Evolutionary conservation across 2,888 invertebrate genomes (phyloP).

Genomic region (Synanthedon myopaeformis): DNA sequence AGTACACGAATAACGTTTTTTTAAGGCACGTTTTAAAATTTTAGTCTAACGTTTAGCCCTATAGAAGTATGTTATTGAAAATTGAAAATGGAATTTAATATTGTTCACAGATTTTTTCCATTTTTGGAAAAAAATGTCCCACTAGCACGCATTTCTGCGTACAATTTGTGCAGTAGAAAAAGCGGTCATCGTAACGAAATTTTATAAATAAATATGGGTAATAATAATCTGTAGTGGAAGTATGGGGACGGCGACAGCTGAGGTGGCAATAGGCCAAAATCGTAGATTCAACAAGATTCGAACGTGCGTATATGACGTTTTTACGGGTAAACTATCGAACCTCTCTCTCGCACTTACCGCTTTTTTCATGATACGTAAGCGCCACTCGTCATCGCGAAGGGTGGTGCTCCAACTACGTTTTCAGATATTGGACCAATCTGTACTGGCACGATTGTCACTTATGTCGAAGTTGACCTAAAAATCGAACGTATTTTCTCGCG

Average conservation of each 20-base stretch:
- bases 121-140: too few relatives aligned
- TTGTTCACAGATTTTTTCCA: too few relatives aligned
- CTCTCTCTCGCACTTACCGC: neutral
- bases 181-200: slow-evolving; percentile 23
- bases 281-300: slow-evolving; percentile 27
- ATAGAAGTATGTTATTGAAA: too few relatives aligned
- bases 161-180: too few relatives aligned
- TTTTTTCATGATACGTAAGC: neutral
- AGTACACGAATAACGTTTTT: too few relatives aligned
- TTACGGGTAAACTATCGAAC: neutral
- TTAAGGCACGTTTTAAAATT: too few relatives aligned
- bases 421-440: neutral
- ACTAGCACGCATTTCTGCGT: too few relatives aligned
- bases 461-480: neutral
- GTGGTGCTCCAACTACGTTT: neutral
- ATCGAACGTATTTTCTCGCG: neutral
- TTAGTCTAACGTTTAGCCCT: too few relatives aligned
- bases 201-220: slow-evolving; percentile 55
- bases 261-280: slow-evolving; percentile 48
- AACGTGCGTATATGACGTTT: slow-evolving; percentile 28
- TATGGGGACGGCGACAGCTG: slow-evolving; percentile 53
- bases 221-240: slow-evolving; percentile 35
- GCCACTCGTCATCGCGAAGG: neutral
- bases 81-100: too few relatives aligned
- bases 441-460: neutral